phyloP scores from a whole-genome alignment of 2,888 invertebrate genomes.

The Caenorhabditis uteleia region DNA sequence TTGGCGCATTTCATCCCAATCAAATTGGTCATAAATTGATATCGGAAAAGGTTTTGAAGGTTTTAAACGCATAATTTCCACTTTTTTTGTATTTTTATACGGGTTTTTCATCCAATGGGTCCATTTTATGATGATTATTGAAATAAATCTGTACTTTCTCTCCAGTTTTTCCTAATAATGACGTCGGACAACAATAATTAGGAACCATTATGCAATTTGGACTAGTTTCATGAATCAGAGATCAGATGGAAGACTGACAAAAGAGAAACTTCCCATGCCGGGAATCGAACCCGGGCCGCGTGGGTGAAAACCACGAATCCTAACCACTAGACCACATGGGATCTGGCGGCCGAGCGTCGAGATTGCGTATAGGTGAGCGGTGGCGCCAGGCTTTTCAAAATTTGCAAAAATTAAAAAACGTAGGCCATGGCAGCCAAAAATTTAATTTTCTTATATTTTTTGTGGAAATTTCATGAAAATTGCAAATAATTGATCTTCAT shows the following conservation, averaged over 20 bases:
- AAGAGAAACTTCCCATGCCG: constrained; percentile 66
- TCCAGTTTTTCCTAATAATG: neutral
- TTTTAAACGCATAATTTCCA: constrained; percentile 10
- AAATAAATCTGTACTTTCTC: neutral
- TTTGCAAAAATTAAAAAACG: too few relatives aligned
- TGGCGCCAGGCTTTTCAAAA: too few relatives aligned
- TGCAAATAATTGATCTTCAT: too few relatives aligned
- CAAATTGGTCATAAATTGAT: constrained; percentile 52
- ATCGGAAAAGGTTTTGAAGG: constrained; percentile 41
- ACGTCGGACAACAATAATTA: too few relatives aligned
- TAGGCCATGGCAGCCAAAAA: too few relatives aligned
- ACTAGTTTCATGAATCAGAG: too few relatives aligned
- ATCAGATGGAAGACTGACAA: too few relatives aligned
- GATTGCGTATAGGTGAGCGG: too few relatives aligned
- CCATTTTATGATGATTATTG: neutral
- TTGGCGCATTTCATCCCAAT: constrained; percentile 61
- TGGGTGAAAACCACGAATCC: constrained; percentile 68
- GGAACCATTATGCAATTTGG: too few relatives aligned
- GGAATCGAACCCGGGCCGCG: constrained; percentile 68
- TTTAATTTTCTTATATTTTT: too few relatives aligned
- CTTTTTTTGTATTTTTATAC: constrained; percentile 2
- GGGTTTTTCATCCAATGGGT: neutral
- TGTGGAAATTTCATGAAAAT: too few relatives aligned
- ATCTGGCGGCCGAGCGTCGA: too few relatives aligned
- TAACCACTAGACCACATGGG: constrained; percentile 66